These are phyloP conservation scores for Silurus lanzhouensis DNA, from an alignment of 2,797 vertebrate species.

Conservation along the genomic window DNA sequence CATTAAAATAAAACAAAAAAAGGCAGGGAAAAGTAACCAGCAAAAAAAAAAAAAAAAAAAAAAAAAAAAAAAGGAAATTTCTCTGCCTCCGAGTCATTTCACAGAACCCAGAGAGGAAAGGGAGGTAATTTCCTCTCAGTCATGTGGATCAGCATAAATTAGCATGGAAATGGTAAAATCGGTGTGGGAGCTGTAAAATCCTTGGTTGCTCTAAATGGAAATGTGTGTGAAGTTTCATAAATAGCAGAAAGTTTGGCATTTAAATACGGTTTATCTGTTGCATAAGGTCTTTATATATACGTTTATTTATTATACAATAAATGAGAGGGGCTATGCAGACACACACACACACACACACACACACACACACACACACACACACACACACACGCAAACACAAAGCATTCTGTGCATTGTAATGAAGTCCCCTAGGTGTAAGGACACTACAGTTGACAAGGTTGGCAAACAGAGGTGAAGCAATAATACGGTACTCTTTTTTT, in stretches of 20 bases:
- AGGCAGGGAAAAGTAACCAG: too few species aligned
- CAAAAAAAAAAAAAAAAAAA: constrained; percentile 5
- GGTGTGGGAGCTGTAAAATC: constrained; percentile 36
- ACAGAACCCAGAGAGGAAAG: constrained; percentile 29
- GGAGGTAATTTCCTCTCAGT: constrained; percentile 43
- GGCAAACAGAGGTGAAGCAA: background rate
- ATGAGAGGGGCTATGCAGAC: background rate
- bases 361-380: background rate
- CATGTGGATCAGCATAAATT: constrained; percentile 43
- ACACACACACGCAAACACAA: background rate
- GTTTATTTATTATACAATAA: constrained; percentile 1
- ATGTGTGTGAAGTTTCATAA: constrained; percentile 32
- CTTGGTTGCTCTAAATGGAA: constrained; percentile 18
- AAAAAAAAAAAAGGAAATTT: constrained; percentile 1
- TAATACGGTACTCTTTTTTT: background rate
- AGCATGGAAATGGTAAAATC: constrained; percentile 33
- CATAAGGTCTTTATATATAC: constrained; percentile 22
- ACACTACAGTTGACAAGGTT: background rate
- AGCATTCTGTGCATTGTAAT: background rate
- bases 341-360: background rate
- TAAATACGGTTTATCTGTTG: constrained; percentile 22
- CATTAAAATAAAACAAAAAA: background rate
- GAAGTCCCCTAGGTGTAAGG: background rate
- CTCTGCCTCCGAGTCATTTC: constrained; percentile 22
- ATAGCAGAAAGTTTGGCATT: constrained; percentile 25